Base-by-base conservation (phyloP, 1,140 invertebrate species). In the Papilio helenus region DNA sequence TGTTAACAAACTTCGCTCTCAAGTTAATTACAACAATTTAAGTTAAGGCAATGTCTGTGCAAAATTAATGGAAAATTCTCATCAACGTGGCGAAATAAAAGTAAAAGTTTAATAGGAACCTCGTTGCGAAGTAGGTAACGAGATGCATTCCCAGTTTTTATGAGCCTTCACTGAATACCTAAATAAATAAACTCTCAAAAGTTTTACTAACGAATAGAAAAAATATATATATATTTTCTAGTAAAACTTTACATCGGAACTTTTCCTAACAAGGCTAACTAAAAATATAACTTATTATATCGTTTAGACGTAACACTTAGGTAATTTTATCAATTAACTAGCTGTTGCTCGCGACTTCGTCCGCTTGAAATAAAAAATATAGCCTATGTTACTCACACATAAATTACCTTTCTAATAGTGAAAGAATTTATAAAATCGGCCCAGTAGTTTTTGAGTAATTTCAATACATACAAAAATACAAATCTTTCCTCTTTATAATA, bases 11-110 rank as follows among this genome's bases (percentile, higher is more conserved):
- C 76, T 65, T 77, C 23, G 55, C 58, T 65, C 42, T 42, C 61
- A 58, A 77, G 76, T 77, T 77, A 65, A 77, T 77, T 65, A 77
- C 76, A 61, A 42, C 76, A 65, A 74, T 74, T 65, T 42, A 77
- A 65, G 49, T 51, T 55, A 42, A 42, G 55, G 58, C 76, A 26
- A 34, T n/a, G 29, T 77, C 42, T 77, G 34, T 61, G 34, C 51
- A 77, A 61, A 77, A 77, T 77, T 77, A 34, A 77, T 20, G 34
- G 29, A 65, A 55, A 77, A 68, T 68, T 68, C 61, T 68, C 61
- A 68, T 68, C 61, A 29, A 8, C 26, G 61, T 68, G 61, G 61
- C 26, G 61, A 68, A 68, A 68, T 68, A 78, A 76, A 55, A 76
- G 46, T 34, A 39, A 76, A 79, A 79, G 72, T 79, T 79, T 68